phyloP scores from a whole-genome alignment of 2,797 vertebrate species.

The Prionace glauca region DNA sequence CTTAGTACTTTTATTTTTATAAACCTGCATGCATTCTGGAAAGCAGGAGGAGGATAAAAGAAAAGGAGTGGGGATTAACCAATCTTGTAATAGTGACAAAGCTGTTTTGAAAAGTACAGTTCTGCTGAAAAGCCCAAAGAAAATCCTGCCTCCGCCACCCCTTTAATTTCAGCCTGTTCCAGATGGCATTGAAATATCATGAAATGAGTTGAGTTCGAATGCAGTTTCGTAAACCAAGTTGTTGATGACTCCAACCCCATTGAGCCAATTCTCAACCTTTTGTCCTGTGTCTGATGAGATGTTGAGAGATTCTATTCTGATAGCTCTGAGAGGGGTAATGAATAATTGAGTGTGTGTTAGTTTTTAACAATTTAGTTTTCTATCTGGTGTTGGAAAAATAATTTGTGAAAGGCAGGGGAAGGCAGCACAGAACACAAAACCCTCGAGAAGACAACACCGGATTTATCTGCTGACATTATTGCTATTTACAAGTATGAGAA shows the following conservation, averaged over 20 bases:
- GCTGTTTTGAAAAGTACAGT: background rate
- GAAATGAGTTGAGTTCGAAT: background rate
- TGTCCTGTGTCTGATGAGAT: background rate
- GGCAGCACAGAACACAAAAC: background rate
- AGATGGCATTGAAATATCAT: background rate
- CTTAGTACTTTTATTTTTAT: background rate
- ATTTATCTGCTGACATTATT: background rate
- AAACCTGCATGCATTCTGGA: background rate
- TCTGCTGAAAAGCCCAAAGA: background rate
- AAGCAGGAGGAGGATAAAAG: background rate
- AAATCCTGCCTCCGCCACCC: background rate
- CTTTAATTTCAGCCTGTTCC: background rate
- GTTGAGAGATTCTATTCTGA: background rate
- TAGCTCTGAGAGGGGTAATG: too few species aligned
- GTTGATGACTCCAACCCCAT: background rate
- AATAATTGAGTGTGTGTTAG: background rate
- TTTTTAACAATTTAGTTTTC: background rate
- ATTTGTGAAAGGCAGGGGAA: background rate
- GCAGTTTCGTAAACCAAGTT: background rate
- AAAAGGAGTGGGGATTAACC: background rate
- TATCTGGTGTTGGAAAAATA: background rate
- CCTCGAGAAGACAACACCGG: background rate
- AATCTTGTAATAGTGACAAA: background rate
- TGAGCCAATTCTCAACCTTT: background rate
- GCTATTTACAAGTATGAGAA: background rate